phyloP scores from a whole-genome alignment of 2,888 invertebrate species.

The Tipula vernalis region DNA sequence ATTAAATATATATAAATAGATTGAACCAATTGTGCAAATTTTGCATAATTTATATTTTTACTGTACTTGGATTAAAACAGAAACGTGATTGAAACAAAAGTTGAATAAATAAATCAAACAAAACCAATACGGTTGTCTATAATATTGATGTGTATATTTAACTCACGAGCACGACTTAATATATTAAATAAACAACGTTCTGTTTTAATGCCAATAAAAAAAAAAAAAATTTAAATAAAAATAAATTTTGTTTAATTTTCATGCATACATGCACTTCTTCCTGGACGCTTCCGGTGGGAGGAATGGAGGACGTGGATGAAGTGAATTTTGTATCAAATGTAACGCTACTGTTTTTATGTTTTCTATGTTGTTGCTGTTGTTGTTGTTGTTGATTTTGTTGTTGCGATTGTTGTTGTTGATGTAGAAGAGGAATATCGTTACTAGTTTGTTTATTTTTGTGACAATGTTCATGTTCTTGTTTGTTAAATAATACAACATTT shows the following conservation, averaged over 20 bases:
- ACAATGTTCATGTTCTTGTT: conserved; percentile 6
- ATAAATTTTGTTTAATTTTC: conserved; percentile 12
- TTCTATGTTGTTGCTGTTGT: conserved; percentile 11
- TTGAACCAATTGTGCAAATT: neutral
- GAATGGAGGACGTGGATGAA: conserved; percentile 13
- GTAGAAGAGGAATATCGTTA: neutral
- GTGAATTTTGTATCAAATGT: conserved; percentile 15
- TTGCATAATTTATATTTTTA: neutral
- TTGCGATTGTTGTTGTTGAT: neutral
- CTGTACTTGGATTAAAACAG: neutral
- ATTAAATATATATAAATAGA: neutral
- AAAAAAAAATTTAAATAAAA: neutral
- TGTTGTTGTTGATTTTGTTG: neutral
- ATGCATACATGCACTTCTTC: conserved; percentile 36
- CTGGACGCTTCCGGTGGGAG: conserved; percentile 26
- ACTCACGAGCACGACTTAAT: neutral
- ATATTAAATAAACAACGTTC: neutral
- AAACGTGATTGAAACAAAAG: neutral
- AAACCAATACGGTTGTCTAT: neutral
- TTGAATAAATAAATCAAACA: neutral
- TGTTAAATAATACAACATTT: conserved; percentile 13
- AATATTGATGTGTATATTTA: neutral
- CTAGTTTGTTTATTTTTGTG: neutral
- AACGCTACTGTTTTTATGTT: conserved; percentile 9
- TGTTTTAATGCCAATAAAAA: neutral